These are phyloP conservation scores for Cyclargus thomasi DNA, from an alignment of 1,140 invertebrate species.

Conservation along the genomic window DNA sequence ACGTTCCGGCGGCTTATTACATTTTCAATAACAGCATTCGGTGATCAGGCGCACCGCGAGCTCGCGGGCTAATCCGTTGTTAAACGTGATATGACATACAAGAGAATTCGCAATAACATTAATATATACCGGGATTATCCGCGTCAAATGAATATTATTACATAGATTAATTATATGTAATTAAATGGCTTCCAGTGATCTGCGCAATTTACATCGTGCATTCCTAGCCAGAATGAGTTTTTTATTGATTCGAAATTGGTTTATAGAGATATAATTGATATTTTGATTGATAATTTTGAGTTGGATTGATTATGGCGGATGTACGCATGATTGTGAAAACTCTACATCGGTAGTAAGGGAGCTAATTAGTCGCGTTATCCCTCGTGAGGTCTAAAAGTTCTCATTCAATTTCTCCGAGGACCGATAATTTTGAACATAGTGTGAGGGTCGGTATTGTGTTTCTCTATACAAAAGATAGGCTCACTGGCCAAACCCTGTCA, in stretches of 20 bases:
- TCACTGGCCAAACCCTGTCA: neutral
- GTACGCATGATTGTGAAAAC: neutral
- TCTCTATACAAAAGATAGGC: neutral
- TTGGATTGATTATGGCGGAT: neutral
- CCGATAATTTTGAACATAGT: neutral
- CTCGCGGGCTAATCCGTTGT: neutral
- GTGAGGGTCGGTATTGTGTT: neutral
- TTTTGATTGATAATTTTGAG: no score
- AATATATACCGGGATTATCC: conserved; percentile 5
- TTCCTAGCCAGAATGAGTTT: no score
- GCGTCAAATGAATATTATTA: neutral
- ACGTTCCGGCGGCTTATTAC: neutral
- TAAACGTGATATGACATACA: conserved; percentile 13
- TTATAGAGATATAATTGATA: no score
- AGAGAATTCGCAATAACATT: conserved; percentile 12
- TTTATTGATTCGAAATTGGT: no score
- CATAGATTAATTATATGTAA: conserved; percentile 5
- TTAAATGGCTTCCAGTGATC: neutral
- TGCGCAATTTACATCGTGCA: neutral
- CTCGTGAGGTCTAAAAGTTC: neutral
- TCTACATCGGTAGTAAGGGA: neutral
- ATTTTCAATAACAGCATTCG: conserved; percentile 10
- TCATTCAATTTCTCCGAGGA: neutral
- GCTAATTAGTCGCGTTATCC: neutral
- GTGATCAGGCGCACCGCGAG: neutral